A percentile compares a stretch with the other conserved stretches of the same genome.
phyloP scores from a whole-genome alignment of 2,113 vertebrate genomes.

The Craseonycteris thonglongyai region DNA sequence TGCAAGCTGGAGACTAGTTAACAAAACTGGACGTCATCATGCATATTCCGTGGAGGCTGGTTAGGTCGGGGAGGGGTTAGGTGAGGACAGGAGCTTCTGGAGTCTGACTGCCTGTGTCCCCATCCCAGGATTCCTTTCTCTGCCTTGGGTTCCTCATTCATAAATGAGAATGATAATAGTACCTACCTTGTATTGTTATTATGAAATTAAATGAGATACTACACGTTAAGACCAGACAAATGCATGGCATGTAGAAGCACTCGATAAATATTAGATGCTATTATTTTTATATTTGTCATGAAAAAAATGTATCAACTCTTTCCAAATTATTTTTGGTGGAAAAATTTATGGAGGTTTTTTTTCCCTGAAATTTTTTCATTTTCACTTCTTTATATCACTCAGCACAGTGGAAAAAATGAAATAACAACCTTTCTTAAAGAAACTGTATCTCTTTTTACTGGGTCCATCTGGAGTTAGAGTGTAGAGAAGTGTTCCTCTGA shows the following conservation, averaged over 20 bases:
- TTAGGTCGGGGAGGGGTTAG: background rate
- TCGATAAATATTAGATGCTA: background rate
- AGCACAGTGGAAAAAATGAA: background rate
- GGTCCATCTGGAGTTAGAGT: background rate
- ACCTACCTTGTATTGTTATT: background rate
- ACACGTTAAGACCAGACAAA: background rate
- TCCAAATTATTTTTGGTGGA: background rate
- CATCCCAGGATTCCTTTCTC: background rate
- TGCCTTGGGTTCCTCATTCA: background rate
- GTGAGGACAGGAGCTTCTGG: background rate
- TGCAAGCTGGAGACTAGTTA: background rate
- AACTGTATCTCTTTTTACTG: background rate
- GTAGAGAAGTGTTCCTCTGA: background rate
- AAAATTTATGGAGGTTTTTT: background rate
- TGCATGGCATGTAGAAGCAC: background rate
- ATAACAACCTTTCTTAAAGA: background rate
- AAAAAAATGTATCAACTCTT: background rate
- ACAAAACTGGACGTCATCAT: background rate
- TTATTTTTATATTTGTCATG: background rate
- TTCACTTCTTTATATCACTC: background rate
- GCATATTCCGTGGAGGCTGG: background rate
- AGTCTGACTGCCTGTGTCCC: background rate
- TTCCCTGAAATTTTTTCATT: background rate
- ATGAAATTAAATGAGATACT: background rate
- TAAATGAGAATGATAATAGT: background rate